Conservation (phyloP, 2,888 invertebrate genomes). For the Mesochorus sp. region DNA sequence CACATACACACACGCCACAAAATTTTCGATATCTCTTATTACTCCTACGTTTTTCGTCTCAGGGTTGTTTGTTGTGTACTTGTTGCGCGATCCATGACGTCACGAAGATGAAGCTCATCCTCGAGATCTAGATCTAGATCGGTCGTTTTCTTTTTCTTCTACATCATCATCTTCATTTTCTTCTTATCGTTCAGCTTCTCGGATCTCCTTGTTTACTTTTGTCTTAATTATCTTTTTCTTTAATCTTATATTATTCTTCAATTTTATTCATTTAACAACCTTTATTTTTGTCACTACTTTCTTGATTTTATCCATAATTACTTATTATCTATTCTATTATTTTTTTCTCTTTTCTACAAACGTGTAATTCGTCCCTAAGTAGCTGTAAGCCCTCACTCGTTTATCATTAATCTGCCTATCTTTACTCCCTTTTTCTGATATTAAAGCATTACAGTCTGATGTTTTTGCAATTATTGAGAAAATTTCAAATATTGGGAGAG, state of each 20-base stretch:
- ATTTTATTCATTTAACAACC: not conserved
- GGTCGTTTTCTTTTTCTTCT: not conserved
- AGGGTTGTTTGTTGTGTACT: slow-evolving; percentile 49
- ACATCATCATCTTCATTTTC: not conserved
- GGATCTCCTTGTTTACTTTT: not conserved
- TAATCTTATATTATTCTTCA: not conserved
- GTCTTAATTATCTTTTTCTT: not conserved
- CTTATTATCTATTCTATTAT: too few species aligned
- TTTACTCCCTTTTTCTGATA: too few species aligned
- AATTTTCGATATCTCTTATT: slow-evolving; percentile 47
- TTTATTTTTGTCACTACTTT: too few species aligned
- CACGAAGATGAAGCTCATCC: slow-evolving; percentile 27
- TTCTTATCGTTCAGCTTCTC: not conserved
- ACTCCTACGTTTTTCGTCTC: slow-evolving; percentile 61
- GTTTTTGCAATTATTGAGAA: too few species aligned
- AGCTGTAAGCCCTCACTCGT: too few species aligned
- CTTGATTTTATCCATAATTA: too few species aligned
- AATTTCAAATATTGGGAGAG: too few species aligned
- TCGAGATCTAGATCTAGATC: slow-evolving; percentile 11
- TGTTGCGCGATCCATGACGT: slow-evolving; percentile 45
- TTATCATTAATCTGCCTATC: too few species aligned
- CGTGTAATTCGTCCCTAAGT: not conserved
- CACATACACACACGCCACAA: slow-evolving; percentile 24
- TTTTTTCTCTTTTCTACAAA: too few species aligned
- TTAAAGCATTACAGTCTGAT: too few species aligned